Percentiles rank a stretch among this genome's conserved stretches.
These are phyloP conservation scores for Lamproptera curius DNA, from an alignment of 2,888 invertebrate species.

Conservation along the genomic window DNA sequence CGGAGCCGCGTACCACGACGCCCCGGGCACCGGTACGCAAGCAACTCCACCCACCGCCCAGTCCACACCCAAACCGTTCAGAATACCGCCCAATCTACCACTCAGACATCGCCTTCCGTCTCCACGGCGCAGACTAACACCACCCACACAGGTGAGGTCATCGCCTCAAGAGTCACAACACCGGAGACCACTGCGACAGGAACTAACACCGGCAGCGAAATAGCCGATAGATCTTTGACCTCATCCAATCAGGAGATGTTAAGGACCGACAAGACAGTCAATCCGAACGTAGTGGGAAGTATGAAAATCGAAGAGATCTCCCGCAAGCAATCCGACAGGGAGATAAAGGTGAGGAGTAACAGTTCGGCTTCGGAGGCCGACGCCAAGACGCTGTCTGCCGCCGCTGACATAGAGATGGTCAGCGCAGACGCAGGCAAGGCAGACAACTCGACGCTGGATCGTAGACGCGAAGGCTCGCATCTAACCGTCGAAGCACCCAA, in stretches of 20 bases:
- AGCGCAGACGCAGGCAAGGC: conserved; percentile 32
- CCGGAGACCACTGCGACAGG: conserved; percentile 46
- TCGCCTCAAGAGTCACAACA: conserved; percentile 35
- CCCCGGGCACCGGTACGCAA: conserved; percentile 67
- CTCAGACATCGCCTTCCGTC: conserved; percentile 66
- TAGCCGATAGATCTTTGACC: conserved; percentile 35
- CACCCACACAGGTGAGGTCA: conserved; percentile 62
- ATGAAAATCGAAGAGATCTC: conserved; percentile 62
- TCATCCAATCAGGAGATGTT: conserved; percentile 27
- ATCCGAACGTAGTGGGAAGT: conserved; percentile 27
- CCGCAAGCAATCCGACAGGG: conserved; percentile 43
- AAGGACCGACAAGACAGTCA: conserved; percentile 36
- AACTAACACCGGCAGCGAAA: conserved; percentile 43
- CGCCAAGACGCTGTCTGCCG: conserved; percentile 34
- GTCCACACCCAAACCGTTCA: conserved; percentile 71
- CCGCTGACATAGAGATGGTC: conserved; percentile 30
- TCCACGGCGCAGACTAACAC: conserved; percentile 69
- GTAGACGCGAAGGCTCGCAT: conserved; percentile 49
- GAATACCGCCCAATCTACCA: conserved; percentile 70
- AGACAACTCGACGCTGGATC: conserved; percentile 53
- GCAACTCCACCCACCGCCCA: conserved; percentile 63
- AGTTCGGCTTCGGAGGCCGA: conserved; percentile 32
- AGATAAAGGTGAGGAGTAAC: conserved; percentile 36
- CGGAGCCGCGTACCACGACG: conserved; percentile 65
- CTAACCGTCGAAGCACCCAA: conserved; percentile 40